phyloP scores from a whole-genome alignment of 2,113 vertebrate species.

The Ptilorrhoa leucosticta region DNA sequence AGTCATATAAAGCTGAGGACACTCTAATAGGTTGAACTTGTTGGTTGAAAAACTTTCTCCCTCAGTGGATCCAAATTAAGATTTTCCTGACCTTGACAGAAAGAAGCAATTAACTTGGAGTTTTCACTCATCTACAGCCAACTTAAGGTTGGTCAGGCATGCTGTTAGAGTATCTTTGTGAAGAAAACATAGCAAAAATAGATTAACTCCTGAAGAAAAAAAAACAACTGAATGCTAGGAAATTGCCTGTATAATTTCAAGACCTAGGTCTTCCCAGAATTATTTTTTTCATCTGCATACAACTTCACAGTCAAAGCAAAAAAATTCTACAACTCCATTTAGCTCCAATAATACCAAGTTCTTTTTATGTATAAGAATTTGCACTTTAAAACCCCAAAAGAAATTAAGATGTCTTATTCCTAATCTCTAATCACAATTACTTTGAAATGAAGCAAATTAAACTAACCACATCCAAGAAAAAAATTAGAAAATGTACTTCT shows the following conservation, averaged over 20 bases:
- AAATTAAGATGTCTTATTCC: background rate
- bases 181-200: background rate
- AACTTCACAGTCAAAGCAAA: background rate
- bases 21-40: background rate
- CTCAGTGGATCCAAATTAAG: background rate
- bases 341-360: background rate
- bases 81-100: constrained; percentile 24
- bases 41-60: background rate
- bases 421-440: background rate
- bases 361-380: background rate
- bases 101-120: constrained; percentile 3
- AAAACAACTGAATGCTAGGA: background rate
- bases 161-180: background rate
- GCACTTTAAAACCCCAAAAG: background rate
- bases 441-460: background rate
- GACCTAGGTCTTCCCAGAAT: background rate
- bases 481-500: background rate
- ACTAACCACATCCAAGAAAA: background rate
- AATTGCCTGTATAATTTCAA: background rate
- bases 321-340: background rate
- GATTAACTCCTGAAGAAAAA: background rate
- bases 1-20: background rate
- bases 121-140: background rate
- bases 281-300: background rate
- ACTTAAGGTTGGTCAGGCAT: background rate